These are phyloP conservation scores for Parnassius glacialis DNA, from an alignment of 2,888 invertebrate genomes.

Conservation along the genomic window DNA sequence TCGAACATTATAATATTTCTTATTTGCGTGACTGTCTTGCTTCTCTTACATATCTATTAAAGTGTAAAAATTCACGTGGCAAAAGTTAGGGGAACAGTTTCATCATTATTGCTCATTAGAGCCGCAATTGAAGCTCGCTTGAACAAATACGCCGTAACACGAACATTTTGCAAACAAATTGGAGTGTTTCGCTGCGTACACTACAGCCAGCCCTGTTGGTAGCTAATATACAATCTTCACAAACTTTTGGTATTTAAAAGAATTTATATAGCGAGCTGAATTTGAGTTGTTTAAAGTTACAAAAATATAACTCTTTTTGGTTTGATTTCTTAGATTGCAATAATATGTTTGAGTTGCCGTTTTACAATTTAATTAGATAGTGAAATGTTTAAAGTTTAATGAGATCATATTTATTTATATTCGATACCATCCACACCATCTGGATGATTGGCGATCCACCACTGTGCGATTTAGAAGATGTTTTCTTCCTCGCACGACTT, in stretches of 20 bases:
- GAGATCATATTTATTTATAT: no score
- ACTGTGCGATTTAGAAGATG: no score
- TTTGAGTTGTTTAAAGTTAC: background rate
- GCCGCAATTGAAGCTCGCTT: slow-evolving; percentile 68
- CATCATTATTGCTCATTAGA: slow-evolving; percentile 74
- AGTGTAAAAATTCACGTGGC: slow-evolving; percentile 25
- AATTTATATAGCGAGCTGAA: slow-evolving; percentile 12
- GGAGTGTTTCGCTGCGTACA: slow-evolving; percentile 42
- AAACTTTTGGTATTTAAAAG: slow-evolving; percentile 23
- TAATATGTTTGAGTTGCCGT: no score
- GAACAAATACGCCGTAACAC: slow-evolving; percentile 51
- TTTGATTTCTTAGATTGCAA: no score
- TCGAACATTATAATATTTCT: background rate
- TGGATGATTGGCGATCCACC: no score
- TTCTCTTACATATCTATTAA: slow-evolving; percentile 24
- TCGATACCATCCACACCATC: no score
- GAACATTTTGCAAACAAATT: slow-evolving; percentile 59
- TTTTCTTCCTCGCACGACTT: no score
- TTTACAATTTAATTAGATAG: no score
- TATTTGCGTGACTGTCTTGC: slow-evolving; percentile 1
- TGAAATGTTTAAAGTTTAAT: no score
- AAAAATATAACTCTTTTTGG: no score
- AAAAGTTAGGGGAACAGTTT: slow-evolving; percentile 44
- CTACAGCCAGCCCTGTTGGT: slow-evolving; percentile 19
- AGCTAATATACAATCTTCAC: slow-evolving; percentile 13